Percentiles rank a stretch among this genome's conserved stretches.
phyloP scores from a whole-genome alignment of 1,140 invertebrate species.

The Aethina tumida region DNA sequence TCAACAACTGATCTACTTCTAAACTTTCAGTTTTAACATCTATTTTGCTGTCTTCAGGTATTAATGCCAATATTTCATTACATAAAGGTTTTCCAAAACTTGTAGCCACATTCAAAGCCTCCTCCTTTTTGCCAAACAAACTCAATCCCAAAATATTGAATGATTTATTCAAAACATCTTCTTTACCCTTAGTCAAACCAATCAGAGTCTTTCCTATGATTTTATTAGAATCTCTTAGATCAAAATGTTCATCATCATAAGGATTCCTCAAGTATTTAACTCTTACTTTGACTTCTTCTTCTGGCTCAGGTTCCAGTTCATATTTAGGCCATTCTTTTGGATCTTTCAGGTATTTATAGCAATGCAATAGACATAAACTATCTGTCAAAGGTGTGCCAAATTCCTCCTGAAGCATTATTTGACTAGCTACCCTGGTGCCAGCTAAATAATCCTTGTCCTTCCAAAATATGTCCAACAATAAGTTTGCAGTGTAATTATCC shows the following conservation, averaged over 20 bases:
- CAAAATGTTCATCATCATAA: slow-evolving; percentile 81
- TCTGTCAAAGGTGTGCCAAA: slow-evolving; percentile 59
- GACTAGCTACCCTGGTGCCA: slow-evolving; percentile 65
- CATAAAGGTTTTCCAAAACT: slow-evolving; percentile 33
- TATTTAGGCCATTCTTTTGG: slow-evolving; percentile 43
- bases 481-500: slow-evolving; percentile 66
- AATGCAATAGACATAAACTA: slow-evolving; percentile 61
- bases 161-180: slow-evolving; percentile 49
- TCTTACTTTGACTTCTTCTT: slow-evolving; percentile 66
- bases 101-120: slow-evolving; percentile 38
- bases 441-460: slow-evolving; percentile 55
- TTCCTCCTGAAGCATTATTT: slow-evolving; percentile 87
- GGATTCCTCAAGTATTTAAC: slow-evolving; percentile 71
- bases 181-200: slow-evolving; percentile 44
- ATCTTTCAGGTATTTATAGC: slow-evolving; percentile 61
- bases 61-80: slow-evolving; percentile 36
- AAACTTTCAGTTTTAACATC: slow-evolving; percentile 23
- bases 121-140: slow-evolving; percentile 56
- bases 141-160: slow-evolving; percentile 57
- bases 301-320: slow-evolving; percentile 33
- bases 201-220: slow-evolving; percentile 71
- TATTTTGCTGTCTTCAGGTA: slow-evolving; percentile 33
- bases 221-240: slow-evolving; percentile 54
- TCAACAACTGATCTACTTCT: slow-evolving; percentile 37
- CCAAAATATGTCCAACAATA: slow-evolving; percentile 74